Evolutionary conservation across 2,797 vertebrate genomes (phyloP).

Genomic region (Semaprochilodus insignis): DNA sequence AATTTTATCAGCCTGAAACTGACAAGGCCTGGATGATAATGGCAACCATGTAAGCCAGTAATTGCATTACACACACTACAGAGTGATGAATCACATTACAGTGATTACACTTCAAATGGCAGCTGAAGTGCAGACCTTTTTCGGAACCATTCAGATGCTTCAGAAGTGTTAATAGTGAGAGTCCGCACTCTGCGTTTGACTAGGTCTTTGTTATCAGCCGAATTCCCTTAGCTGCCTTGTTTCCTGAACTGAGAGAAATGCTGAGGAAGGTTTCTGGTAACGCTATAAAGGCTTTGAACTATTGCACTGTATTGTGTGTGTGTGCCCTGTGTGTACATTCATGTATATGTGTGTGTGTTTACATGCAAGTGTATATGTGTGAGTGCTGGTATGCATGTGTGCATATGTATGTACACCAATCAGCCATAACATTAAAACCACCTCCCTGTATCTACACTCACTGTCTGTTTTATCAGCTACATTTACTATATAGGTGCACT

Average conservation of each 20-base stretch:
- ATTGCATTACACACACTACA: constrained; percentile 5
- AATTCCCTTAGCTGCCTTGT: constrained; percentile 27
- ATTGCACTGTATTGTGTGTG: constrained; percentile 20
- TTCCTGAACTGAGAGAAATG: constrained; percentile 62
- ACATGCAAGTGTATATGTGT: constrained; percentile 51
- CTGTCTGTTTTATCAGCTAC: no score
- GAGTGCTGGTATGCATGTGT: constrained; percentile 52
- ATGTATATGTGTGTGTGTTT: constrained; percentile 63
- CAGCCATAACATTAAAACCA: no score
- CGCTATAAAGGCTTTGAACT: constrained; percentile 14
- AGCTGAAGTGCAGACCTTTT: not conserved
- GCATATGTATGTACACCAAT: constrained; percentile 36
- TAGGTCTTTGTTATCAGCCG: constrained; percentile 24
- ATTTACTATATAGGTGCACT: no score
- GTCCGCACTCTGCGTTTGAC: not conserved
- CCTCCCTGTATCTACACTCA: no score
- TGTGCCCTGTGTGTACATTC: constrained; percentile 44
- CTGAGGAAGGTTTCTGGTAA: constrained; percentile 44
- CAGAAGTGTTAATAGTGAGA: not conserved
- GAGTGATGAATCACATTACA: constrained; percentile 57
- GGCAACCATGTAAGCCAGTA: constrained; percentile 21
- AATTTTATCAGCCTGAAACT: constrained; percentile 12
- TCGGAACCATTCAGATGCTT: not conserved
- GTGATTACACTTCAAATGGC: constrained; percentile 59
- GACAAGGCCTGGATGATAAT: not conserved